Evolutionary conservation across 64 coral and sea anemone species (phyloP).

Genomic region (Pachyseris speciosa): DNA sequence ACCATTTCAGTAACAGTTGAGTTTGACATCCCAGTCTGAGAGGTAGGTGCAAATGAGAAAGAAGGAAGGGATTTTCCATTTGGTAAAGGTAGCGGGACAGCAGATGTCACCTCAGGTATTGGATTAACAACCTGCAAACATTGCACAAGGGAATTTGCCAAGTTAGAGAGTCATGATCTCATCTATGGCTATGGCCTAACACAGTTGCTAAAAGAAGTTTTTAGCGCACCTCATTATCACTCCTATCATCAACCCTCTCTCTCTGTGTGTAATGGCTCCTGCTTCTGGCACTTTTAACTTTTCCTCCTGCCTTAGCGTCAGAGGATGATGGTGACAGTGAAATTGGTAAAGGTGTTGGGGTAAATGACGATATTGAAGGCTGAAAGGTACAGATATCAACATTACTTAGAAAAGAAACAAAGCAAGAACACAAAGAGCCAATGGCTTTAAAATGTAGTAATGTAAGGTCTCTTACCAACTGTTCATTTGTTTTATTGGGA

Average conservation of each 20-base stretch:
- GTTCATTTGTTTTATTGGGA: too few species aligned
- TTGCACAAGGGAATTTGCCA: background rate
- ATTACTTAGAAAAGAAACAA: background rate
- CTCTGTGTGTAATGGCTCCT: slow-evolving; percentile 44
- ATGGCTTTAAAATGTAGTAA: too few species aligned
- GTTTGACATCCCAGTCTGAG: slow-evolving; percentile 1
- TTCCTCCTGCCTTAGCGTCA: slow-evolving; percentile 20
- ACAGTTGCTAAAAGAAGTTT: background rate
- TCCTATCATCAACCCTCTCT: background rate
- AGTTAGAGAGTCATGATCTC: background rate
- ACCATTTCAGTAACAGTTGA: slow-evolving; percentile 48
- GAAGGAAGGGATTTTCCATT: slow-evolving; percentile 68
- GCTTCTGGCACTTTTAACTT: slow-evolving; percentile 38
- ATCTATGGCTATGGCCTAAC: background rate
- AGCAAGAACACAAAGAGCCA: background rate
- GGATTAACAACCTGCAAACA: slow-evolving; percentile 74
- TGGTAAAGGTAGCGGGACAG: slow-evolving; percentile 66
- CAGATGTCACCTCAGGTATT: slow-evolving; percentile 79
- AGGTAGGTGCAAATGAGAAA: slow-evolving; percentile 69
- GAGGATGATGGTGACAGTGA: slow-evolving; percentile 51
- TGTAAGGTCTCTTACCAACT: too few species aligned
- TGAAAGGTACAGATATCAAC: background rate
- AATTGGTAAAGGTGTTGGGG: slow-evolving; percentile 55
- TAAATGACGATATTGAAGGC: slow-evolving; percentile 34
- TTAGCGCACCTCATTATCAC: background rate